A percentile compares a stretch with the other conserved stretches of the same genome.
These are phyloP conservation scores for Lasioglossum malachurum DNA, from an alignment of 2,888 invertebrate genomes.

Conservation along the genomic window DNA sequence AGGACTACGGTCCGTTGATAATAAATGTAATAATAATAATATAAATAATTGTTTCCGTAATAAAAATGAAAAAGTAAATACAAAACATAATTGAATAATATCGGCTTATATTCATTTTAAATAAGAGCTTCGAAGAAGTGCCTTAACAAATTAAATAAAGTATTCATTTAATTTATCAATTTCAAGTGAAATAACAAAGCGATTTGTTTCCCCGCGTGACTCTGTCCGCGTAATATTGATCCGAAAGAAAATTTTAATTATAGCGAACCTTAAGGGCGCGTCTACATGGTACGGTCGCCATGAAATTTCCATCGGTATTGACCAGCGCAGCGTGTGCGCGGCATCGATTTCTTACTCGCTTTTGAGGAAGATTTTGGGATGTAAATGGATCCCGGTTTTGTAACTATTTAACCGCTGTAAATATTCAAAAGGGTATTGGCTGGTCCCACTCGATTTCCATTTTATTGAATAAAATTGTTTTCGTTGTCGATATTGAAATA, in stretches of 20 bases:
- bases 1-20: too few species aligned
- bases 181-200: background rate
- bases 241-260: background rate
- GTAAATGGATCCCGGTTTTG: slow-evolving; percentile 43
- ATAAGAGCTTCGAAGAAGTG: background rate
- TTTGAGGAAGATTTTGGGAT: slow-evolving; percentile 46
- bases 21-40: too few species aligned
- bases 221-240: background rate
- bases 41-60: background rate
- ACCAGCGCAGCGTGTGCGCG: slow-evolving; percentile 8
- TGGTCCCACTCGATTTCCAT: slow-evolving; percentile 45
- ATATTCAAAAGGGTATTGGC: slow-evolving; percentile 50
- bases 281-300: background rate
- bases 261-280: background rate
- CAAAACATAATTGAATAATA: background rate
- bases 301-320: slow-evolving; percentile 13
- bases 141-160: background rate
- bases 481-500: slow-evolving; percentile 59
- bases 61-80: background rate
- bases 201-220: background rate
- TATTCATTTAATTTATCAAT: background rate
- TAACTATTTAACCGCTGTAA: slow-evolving; percentile 56
- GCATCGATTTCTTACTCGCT: slow-evolving; percentile 40
- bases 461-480: slow-evolving; percentile 64
- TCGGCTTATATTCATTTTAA: background rate